Conservation (phyloP, 2,888 invertebrate species). For the Noctua pronuba region DNA sequence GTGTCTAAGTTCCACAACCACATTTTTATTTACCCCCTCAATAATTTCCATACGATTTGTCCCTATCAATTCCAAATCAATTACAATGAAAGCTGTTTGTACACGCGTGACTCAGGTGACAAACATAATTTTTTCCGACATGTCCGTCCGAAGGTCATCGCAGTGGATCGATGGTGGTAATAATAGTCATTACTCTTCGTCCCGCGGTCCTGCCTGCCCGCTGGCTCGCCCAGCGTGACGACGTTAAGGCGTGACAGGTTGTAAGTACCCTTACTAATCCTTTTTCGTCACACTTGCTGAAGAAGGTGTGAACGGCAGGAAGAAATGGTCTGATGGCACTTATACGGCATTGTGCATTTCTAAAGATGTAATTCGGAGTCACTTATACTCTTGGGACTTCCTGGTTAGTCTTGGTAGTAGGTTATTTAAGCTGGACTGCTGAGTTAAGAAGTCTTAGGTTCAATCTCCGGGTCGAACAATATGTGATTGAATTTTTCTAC, state of each 20-base stretch:
- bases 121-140: conserved; percentile 54
- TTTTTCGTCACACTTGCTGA: background rate
- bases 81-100: conserved; percentile 6
- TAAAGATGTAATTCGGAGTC: background rate
- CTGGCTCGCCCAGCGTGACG: conserved; percentile 41
- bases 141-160: conserved; percentile 67
- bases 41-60: conserved; percentile 1
- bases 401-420: background rate
- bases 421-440: background rate
- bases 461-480: background rate
- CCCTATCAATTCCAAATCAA: conserved; percentile 41
- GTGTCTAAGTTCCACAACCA: background rate
- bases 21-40: background rate
- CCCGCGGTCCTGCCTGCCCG: conserved; percentile 5
- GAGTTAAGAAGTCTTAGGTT: background rate
- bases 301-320: background rate
- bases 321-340: background rate
- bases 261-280: background rate
- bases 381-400: background rate
- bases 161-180: conserved; percentile 69
- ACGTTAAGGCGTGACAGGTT: conserved; percentile 26
- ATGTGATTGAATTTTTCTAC: background rate
- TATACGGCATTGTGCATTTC: background rate
- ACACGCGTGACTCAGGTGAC: conserved; percentile 28
- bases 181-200: conserved; percentile 70